These are phyloP conservation scores for Arion vulgaris DNA, from an alignment of 1,140 invertebrate genomes.

Conservation along the genomic window DNA sequence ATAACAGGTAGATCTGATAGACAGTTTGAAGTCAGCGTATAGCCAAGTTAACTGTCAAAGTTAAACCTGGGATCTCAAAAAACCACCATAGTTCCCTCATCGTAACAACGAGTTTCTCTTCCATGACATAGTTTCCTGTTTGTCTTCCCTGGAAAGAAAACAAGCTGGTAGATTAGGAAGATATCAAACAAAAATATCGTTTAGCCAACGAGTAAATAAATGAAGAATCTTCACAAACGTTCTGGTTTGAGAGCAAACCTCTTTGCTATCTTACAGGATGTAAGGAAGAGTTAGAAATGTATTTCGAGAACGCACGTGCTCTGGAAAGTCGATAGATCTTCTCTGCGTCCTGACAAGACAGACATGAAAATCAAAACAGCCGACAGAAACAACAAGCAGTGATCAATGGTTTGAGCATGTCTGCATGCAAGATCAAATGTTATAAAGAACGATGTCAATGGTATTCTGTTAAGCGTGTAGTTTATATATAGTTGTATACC, in stretches of 20 bases:
- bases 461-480: background rate
- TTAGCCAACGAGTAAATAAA: conserved; percentile 9
- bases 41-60: background rate
- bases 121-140: background rate
- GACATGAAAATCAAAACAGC: background rate
- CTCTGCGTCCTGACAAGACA: background rate
- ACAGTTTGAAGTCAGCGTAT: background rate
- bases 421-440: background rate
- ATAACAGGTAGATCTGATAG: background rate
- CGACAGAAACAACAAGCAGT: background rate
- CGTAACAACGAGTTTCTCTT: background rate
- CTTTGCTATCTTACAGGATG: background rate
- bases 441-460: background rate
- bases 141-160: background rate
- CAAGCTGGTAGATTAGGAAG: background rate
- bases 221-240: background rate
- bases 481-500: background rate
- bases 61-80: background rate
- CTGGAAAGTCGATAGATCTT: background rate
- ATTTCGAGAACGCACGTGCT: background rate
- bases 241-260: background rate
- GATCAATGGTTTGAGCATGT: background rate
- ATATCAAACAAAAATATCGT: conserved; percentile 1
- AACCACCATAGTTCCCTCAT: background rate
- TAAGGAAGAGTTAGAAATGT: background rate